Evolutionary conservation across 2,797 vertebrate species (phyloP).

Genomic region (Pseudochirops corinnae): DNA sequence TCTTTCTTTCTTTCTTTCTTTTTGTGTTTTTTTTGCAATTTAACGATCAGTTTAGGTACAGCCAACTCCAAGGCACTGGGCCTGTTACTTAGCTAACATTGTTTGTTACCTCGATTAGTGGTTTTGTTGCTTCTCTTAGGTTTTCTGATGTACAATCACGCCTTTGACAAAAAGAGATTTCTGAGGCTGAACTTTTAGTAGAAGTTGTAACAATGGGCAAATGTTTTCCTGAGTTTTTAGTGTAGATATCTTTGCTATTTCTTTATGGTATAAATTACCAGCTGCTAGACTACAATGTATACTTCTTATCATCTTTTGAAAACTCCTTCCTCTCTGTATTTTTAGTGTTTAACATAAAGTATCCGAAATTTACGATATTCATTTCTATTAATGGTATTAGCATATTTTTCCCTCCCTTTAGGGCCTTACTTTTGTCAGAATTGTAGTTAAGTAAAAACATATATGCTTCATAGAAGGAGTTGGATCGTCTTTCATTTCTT

Average conservation of each 20-base stretch:
- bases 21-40: neutral
- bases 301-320: neutral
- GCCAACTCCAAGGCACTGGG: neutral
- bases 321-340: neutral
- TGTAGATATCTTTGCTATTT: neutral
- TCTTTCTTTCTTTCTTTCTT: too few species aligned
- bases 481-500: neutral
- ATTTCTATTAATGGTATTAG: neutral
- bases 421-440: neutral
- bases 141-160: neutral
- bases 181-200: neutral
- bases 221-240: neutral
- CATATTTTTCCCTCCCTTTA: neutral
- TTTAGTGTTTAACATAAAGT: neutral
- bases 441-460: neutral
- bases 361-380: neutral
- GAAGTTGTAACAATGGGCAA: neutral
- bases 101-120: neutral
- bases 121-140: neutral
- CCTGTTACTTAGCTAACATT: neutral
- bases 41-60: neutral
- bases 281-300: neutral
- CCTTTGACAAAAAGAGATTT: neutral
- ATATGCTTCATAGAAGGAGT: neutral
- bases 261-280: neutral